phyloP scores from a whole-genome alignment of 2,888 invertebrate species.

The Pristionchus japonicus region DNA sequence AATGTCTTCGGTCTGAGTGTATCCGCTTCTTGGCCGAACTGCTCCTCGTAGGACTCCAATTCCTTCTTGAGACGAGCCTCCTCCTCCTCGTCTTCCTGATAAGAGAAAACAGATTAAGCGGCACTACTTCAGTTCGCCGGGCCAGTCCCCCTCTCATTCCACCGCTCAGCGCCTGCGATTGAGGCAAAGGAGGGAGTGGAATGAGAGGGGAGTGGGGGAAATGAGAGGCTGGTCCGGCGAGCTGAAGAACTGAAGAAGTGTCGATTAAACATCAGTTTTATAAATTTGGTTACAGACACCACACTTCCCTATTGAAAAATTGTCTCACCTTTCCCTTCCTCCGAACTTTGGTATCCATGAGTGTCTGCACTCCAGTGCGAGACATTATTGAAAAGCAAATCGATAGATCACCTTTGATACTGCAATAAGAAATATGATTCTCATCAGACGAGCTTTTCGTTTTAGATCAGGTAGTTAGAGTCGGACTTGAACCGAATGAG shows the following conservation, averaged over 20 bases:
- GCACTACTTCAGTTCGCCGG: too few species aligned
- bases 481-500: background rate
- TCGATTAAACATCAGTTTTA: too few species aligned
- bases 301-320: too few species aligned
- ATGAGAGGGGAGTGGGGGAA: too few species aligned
- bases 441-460: background rate
- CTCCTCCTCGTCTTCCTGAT: constrained; percentile 31
- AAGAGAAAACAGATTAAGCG: background rate
- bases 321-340: constrained; percentile 29
- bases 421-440: background rate
- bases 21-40: constrained; percentile 13
- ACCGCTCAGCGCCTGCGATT: too few species aligned
- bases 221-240: too few species aligned
- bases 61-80: constrained; percentile 37
- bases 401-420: constrained; percentile 5
- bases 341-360: constrained; percentile 32
- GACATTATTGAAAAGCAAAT: background rate
- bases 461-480: background rate
- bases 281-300: too few species aligned
- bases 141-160: too few species aligned
- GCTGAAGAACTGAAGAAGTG: too few species aligned
- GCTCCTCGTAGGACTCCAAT: background rate
- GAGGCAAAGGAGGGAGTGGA: too few species aligned
- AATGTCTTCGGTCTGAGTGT: constrained; percentile 83
- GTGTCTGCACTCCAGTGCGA: constrained; percentile 41